Percentiles rank a stretch among this genome's conserved stretches.
phyloP scores from a whole-genome alignment of 2,113 vertebrate species.

The Stomatorhinus ivindoensis region DNA sequence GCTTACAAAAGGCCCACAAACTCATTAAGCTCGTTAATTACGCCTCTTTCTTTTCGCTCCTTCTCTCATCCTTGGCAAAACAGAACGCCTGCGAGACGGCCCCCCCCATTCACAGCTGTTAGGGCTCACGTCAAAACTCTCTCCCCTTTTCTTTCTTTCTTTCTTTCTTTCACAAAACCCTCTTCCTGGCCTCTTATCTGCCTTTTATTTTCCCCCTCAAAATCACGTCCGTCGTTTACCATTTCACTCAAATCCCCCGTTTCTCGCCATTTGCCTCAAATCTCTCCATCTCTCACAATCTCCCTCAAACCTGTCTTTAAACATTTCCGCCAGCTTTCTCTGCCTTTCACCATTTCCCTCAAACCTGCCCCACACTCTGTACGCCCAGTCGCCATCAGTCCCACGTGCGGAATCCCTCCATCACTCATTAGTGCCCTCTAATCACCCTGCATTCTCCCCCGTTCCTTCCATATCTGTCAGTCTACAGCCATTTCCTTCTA shows the following conservation, averaged over 20 bases:
- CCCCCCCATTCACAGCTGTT: slow-evolving; percentile 38
- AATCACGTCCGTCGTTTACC: slow-evolving; percentile 34
- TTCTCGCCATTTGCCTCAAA: slow-evolving; percentile 12
- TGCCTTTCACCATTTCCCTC: slow-evolving; percentile 3
- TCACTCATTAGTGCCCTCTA: slow-evolving; percentile 34
- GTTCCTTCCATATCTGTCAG: background rate
- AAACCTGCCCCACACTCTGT: background rate
- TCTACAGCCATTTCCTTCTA: background rate
- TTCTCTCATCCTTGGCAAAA: slow-evolving; percentile 58
- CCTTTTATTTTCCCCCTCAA: slow-evolving; percentile 40
- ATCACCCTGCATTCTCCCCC: background rate
- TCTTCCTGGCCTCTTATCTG: slow-evolving; percentile 37
- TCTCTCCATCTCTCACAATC: slow-evolving; percentile 36
- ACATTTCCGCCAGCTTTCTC: background rate
- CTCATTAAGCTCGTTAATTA: slow-evolving; percentile 99
- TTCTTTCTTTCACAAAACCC: slow-evolving; percentile 24
- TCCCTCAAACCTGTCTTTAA: slow-evolving; percentile 31
- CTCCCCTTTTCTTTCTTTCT: slow-evolving; percentile 25
- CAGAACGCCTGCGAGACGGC: slow-evolving; percentile 47
- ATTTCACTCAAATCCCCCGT: slow-evolving; percentile 31
- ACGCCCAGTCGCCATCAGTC: background rate
- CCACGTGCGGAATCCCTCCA: background rate
- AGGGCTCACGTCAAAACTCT: slow-evolving; percentile 38
- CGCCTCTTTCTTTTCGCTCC: slow-evolving; percentile 59
- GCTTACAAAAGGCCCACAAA: slow-evolving; percentile 83